A percentile compares a stretch with the other conserved stretches of the same genome.
These are phyloP conservation scores for Heteromurus nitidus DNA, from an alignment of 2,888 invertebrate genomes.

Conservation along the genomic window DNA sequence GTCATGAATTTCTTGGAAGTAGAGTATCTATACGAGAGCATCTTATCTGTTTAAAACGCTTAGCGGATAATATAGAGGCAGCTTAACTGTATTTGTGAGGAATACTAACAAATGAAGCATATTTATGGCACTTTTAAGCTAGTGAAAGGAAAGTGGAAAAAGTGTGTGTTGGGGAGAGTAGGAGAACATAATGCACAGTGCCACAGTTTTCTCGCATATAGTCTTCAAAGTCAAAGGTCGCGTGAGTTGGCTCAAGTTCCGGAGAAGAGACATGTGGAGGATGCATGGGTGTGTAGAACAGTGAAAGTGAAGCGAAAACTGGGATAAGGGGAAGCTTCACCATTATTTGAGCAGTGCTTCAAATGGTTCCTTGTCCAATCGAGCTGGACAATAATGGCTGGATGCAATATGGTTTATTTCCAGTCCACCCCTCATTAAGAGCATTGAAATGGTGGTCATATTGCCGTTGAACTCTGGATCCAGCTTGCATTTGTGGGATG, in stretches of 20 bases:
- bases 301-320: background rate
- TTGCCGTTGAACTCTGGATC: no score
- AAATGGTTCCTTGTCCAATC: no score
- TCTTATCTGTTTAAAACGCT: constrained; percentile 21
- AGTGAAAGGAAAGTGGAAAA: background rate
- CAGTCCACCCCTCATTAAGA: no score
- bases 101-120: constrained; percentile 1
- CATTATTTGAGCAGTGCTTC: no score
- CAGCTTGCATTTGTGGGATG: no score
- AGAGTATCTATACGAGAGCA: background rate
- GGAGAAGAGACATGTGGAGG: background rate
- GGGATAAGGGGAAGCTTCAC: background rate
- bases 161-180: no score
- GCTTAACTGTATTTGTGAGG: constrained; percentile 17
- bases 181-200: background rate
- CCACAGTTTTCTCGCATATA: background rate
- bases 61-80: constrained; percentile 16
- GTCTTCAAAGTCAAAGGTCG: constrained; percentile 22
- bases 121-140: constrained; percentile 21
- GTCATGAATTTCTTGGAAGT: constrained; percentile 1
- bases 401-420: no score
- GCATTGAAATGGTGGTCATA: no score
- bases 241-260: constrained; percentile 21
- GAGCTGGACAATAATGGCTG: no score
- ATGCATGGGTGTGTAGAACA: background rate